Percentiles rank a stretch among this genome's conserved stretches.
Evolutionary conservation across 2,113 vertebrate genomes (phyloP).

Genomic region (Trichomycterus rosablanca): DNA sequence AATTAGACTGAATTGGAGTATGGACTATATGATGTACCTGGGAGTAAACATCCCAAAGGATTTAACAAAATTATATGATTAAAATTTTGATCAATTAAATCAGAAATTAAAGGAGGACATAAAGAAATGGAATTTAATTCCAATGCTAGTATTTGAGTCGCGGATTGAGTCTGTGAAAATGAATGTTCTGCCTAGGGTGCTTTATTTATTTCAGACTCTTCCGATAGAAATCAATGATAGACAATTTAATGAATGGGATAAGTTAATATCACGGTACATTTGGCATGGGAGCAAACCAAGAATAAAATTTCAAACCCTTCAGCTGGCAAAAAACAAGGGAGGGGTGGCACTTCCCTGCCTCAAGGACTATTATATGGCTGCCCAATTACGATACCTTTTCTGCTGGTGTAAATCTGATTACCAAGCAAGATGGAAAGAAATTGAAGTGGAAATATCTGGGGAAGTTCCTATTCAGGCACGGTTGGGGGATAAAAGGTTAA

Average conservation of each 20-base stretch:
- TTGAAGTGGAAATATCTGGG: neutral
- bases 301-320: neutral
- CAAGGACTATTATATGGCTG: neutral
- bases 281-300: neutral
- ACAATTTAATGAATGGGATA: slow-evolving; percentile 2
- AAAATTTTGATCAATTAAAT: neutral
- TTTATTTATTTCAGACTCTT: too few relatives aligned
- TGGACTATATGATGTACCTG: neutral
- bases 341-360: neutral
- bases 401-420: neutral
- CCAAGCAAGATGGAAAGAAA: neutral
- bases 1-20: neutral
- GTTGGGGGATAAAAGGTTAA: too few relatives aligned
- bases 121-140: too few relatives aligned
- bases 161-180: too few relatives aligned
- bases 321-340: neutral
- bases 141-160: too few relatives aligned
- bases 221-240: neutral
- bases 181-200: too few relatives aligned
- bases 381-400: neutral
- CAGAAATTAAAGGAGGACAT: too few relatives aligned
- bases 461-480: too few relatives aligned
- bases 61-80: neutral
- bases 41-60: slow-evolving; percentile 9
- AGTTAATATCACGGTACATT: neutral